These are phyloP conservation scores for Drosophila fulvimacula DNA, from an alignment of 2,888 invertebrate genomes.

Conservation along the genomic window DNA sequence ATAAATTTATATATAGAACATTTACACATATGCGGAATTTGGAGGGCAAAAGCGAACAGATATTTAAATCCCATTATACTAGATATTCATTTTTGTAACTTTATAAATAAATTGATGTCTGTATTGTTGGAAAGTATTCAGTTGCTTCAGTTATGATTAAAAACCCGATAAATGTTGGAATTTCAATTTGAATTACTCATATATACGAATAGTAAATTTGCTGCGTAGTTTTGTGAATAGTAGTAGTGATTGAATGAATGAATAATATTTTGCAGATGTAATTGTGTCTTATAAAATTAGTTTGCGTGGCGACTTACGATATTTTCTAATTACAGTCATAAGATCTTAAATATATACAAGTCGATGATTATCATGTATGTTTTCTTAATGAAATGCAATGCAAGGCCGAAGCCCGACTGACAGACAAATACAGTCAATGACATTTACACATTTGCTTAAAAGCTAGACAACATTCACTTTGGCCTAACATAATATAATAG, in stretches of 20 bases:
- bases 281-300: constrained; percentile 22
- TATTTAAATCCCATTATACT: constrained; percentile 13
- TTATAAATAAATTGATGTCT: constrained; percentile 35
- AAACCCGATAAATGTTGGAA: constrained; percentile 40
- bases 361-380: constrained; percentile 35
- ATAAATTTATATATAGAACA: constrained; percentile 26
- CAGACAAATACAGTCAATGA: constrained; percentile 59
- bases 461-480: constrained; percentile 75
- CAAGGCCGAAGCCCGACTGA: constrained; percentile 43
- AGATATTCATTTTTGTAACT: constrained; percentile 15
- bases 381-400: constrained; percentile 61
- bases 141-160: constrained; percentile 24
- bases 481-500: constrained; percentile 49
- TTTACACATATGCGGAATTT: constrained; percentile 36
- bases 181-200: constrained; percentile 17
- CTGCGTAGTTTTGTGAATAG: constrained; percentile 31
- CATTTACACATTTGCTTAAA: constrained; percentile 68
- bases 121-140: constrained; percentile 22
- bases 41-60: constrained; percentile 27
- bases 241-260: constrained; percentile 27
- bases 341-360: constrained; percentile 63
- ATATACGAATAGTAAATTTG: constrained; percentile 8
- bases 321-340: constrained; percentile 23
- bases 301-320: constrained; percentile 8
- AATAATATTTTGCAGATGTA: constrained; percentile 24